Base-by-base conservation (phyloP, 2,113 vertebrate genomes). In the Lasiurus cinereus region DNA sequence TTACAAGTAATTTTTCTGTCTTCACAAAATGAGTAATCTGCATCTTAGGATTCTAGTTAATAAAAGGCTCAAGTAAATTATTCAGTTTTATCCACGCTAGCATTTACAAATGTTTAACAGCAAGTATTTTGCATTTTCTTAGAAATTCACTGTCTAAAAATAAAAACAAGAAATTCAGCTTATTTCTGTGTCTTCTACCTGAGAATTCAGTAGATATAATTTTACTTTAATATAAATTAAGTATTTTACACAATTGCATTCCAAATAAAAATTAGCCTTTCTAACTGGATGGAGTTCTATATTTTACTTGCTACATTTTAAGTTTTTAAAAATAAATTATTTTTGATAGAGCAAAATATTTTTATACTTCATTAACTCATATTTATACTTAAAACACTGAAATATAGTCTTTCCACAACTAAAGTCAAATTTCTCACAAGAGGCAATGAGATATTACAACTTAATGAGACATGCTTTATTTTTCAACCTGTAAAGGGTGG, bases 1-100 rank as follows among this genome's bases (percentile, higher is more conserved):
- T 93, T 36, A 73, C 90, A 2, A 5, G 24, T 39, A 27, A 24
- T 27, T 91, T 12, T 19, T 95, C 56, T 86, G 88, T 95, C 59
- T 91, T 43, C 14, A 21, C 8, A 88, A 92, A 95, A 0, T 27
- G 8, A 4, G 1, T 29, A 43, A 43, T 52, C 2, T 95, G 69
- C 94, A 19, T 8, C 74, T 94, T 88, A 43, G 13, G 6, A 90
- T 87, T 91, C 16, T 83, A 54, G 7, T 31, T 77, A 91, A 36
- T 29, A 86, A 13, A 33, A 12, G 31, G 8, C 4, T 89, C 56
- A 86, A 66, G 22, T 59, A 76, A 79, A 52, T 19, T 4, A 94
- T 7, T 92, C 43, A 76, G 3, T 16, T 29, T 77, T 88, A 21
- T 83, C 46, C 19, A 29, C 67, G 14, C 62, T 46, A 70, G 6